Evolutionary conservation across 2,888 invertebrate genomes (phyloP), one percentile per base, ranked within the genome.

Genomic region (Chloroclystis v-ata): DNA sequence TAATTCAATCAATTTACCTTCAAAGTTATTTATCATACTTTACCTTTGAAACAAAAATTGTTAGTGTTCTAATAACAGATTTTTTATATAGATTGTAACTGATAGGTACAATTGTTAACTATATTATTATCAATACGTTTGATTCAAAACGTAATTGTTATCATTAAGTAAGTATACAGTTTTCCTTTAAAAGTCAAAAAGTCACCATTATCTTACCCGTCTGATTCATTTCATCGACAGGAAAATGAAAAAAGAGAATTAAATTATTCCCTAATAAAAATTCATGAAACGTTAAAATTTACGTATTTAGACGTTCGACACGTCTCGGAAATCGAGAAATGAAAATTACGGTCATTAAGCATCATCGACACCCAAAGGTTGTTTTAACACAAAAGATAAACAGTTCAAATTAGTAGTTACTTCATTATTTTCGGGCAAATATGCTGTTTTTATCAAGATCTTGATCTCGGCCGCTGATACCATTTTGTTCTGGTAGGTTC

Each of bases 341-440:
- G 69, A 61, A 83, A 86, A 87, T 87, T 80, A 82, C 66, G 82
- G 75, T 84, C 82, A 87, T 87, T 86, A 86, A 62, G 65, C 75
- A 71, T 78, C 84, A 83, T 84, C 85, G 84, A 84, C 86, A 86
- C 81, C 72, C 69, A 71, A 66, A 69, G 78, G 81, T 78, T 69
- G 81, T 83, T 82, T 77, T 78, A 81, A 83, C 75, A 78, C 81
- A 78, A 85, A 84, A 86, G 83, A 86, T 86, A 86, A 87, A 85
- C 79, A 82, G 72, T 69, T 72, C 62, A 69, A 82, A 85, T 85
- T 85, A 85, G 85, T 72, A 78, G 79, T 78, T 78, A 67, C 71
- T 78, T 82, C 78, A 82, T 84, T 84, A 80, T 78, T 79, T 84
- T 83, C 78, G 71, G 32, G 71, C 77, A 79, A 78, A 82, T 82